These are phyloP conservation scores for Lamellibrachia luymesi DNA, from an alignment of 1,140 invertebrate genomes.

Conservation along the genomic window DNA sequence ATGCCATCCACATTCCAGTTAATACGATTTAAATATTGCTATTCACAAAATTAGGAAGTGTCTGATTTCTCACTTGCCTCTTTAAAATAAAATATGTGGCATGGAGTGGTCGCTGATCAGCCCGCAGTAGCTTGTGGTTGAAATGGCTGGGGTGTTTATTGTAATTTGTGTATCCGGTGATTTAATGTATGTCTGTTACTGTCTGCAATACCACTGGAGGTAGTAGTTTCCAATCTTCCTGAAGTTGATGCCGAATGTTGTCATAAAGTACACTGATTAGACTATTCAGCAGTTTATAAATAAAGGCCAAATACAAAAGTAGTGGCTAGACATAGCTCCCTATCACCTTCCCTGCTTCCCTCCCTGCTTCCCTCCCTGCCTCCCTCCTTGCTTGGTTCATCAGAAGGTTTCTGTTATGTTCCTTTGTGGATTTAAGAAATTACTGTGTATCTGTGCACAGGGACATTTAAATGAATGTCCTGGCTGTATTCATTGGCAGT, in stretches of 20 bases:
- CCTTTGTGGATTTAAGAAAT: neutral
- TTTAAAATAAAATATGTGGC: neutral
- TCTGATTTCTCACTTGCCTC: neutral
- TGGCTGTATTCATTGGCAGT: neutral
- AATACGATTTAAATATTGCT: neutral
- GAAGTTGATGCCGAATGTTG: neutral
- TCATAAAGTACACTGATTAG: neutral
- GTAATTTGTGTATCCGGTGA: neutral
- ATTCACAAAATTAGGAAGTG: neutral
- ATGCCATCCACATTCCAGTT: neutral
- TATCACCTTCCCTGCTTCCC: too few species aligned
- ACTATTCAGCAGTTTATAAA: too few species aligned
- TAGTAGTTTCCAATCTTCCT: neutral
- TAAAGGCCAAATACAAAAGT: too few species aligned
- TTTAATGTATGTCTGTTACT: neutral
- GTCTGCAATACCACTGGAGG: neutral
- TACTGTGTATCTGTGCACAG: neutral
- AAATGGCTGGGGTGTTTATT: neutral
- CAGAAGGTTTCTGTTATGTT: neutral
- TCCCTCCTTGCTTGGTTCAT: neutral
- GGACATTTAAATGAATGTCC: neutral
- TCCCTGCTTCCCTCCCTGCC: neutral
- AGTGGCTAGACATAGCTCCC: too few species aligned
- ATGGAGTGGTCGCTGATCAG: too few species aligned
- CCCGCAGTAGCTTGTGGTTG: too few species aligned